Conservation (phyloP, 1,140 invertebrate genomes). For the Augochlora pura region DNA sequence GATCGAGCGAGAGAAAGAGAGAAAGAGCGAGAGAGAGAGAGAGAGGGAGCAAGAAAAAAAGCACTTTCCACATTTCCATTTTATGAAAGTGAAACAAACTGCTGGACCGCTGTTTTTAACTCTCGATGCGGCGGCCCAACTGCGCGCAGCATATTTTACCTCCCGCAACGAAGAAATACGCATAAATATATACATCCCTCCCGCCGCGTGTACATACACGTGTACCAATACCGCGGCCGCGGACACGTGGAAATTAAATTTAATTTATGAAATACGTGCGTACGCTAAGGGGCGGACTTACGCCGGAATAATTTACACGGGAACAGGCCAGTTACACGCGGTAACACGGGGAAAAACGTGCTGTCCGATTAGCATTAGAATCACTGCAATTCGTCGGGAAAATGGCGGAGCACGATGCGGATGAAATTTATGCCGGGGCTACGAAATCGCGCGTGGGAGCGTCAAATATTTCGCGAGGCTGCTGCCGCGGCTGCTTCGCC, state of each 20-base stretch:
- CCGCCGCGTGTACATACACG: too few relatives aligned
- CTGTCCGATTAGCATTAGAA: background rate
- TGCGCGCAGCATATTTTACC: background rate
- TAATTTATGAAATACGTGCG: constrained; percentile 2
- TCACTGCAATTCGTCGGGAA: background rate
- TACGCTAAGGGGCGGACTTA: background rate
- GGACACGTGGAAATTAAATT: background rate
- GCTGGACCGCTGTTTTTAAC: constrained; percentile 1
- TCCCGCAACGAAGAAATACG: background rate
- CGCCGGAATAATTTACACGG: background rate
- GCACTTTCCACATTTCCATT: constrained; percentile 3
- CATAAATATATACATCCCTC: background rate
- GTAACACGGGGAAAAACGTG: background rate
- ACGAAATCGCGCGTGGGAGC: background rate
- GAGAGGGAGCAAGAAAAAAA: background rate
- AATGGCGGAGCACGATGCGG: background rate
- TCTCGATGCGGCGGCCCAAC: background rate
- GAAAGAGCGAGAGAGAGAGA: too few relatives aligned
- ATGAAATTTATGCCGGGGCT: background rate
- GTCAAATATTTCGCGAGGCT: background rate
- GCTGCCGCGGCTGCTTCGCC: too few relatives aligned
- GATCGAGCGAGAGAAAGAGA: too few relatives aligned
- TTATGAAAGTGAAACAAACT: constrained; percentile 6
- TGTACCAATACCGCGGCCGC: too few relatives aligned
- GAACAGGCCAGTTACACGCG: too few relatives aligned